Base-by-base conservation (phyloP, 1,140 invertebrate species). In the Brachystomella parvula region DNA sequence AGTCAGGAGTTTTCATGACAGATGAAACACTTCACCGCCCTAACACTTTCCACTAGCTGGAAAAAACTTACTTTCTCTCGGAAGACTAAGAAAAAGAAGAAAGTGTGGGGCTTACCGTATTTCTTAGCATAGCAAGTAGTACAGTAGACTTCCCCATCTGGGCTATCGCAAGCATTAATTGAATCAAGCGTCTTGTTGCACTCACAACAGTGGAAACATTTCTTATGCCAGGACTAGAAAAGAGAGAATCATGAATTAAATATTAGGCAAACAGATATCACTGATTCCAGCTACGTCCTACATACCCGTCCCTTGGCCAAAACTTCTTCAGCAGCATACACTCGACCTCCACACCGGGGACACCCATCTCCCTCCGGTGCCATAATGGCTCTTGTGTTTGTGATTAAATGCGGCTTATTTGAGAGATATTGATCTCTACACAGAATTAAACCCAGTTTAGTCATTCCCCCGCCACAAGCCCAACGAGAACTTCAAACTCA, bases 101-200 rank as follows among this genome's bases (percentile, higher is more conserved):
- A n/a, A n/a, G n/a, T n/a, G n/a, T n/a, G n/a, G n/a, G n/a, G 65
- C 21, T 66, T 92, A 76, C 92, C 92, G 87, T 90, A 96, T 76
- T 92, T 90, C 79, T 93, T 93, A 59, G 87, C 88, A 76, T 94
- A 93, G 79, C 90, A 94, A 70, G 89, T 90, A 77, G 90, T 94
- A 80, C 93, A 98, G 79, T 94, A 97, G 56, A 98, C 87, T 70
- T 95, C 89, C 67, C 82, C 83, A 75, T 94, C 89, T 32, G 92
- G 90, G 30, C 92, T 92, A 76, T 93, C 91, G 76, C 92, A 92
- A 71, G 92, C 92, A 72, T 90, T 90, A 75, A 93, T 93, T 24
- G 93, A 96, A 76, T 96, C 92, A 59, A 96, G 82, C 26, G 89
- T 90, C 75, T 92, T 92, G 73, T 86, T 89, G 79, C 95, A 98